Base-by-base conservation (phyloP, 2,888 invertebrate species). In the Nomada ruficornis region DNA sequence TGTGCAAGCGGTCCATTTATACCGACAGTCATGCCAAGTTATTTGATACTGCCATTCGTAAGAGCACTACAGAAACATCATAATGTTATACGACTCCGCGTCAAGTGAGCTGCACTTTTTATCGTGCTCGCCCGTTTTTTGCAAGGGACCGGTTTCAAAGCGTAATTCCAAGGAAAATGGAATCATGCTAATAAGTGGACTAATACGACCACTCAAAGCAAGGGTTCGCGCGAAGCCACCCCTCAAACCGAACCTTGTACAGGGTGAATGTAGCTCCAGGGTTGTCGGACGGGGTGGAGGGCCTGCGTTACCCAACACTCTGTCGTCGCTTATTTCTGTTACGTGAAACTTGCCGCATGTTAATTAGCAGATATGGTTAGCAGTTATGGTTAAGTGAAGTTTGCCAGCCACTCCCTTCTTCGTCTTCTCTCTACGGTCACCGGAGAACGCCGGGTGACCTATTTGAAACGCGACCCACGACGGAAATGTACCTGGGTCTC, bases 361-460 rank as follows among this genome's bases (percentile, higher is more conserved):
- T 88, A 87, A 87, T 87, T 88, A 87, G 76, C 74, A 86, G 86
- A 84, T 87, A 87, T 80, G 82, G 86, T 87, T 86, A 84, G 74
- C 81, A 83, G 85, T 85, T 86, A 87, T 78, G 87, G 82, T 81
- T 84, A 84, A 85, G 78, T 74, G 83, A 86, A 84, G 77, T 78
- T 80, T 80, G 73, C 52, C 69, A 74, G 75, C 76, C 71, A 65
- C 71, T 73, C 44, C 79, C 71, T 36, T 70, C 76, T 63, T 15
- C 47, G 54, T 69, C 77, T 70, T 65, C 57, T 29, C 55, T 36
- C 44, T 10, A 18, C 29, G 15, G 60, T 10, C 36, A 23, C 5
- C 42, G 44, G 67, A 47, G 60, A 78, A 69, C 63, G 5, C 7
- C 44, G 55, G 20, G 42, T 59, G 47, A 65, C 68, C 60, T 65